phyloP scores from a whole-genome alignment of 2,797 vertebrate genomes.

The Lindbergichthys nudifrons region DNA sequence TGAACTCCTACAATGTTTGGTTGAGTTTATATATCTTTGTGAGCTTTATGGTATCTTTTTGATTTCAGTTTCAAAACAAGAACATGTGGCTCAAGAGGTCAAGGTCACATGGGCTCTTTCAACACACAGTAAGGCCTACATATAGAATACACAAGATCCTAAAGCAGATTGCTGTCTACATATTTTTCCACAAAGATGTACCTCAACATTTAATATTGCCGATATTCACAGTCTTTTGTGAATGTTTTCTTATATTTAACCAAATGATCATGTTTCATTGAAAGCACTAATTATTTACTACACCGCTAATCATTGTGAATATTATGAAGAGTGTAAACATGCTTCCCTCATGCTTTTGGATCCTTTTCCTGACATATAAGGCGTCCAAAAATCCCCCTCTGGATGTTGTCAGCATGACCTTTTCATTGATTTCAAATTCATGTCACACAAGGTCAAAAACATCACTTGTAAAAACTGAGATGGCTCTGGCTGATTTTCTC shows the following conservation, averaged over 20 bases:
- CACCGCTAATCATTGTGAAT: background rate
- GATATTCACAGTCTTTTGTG: background rate
- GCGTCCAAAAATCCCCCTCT: background rate
- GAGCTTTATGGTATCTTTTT: background rate
- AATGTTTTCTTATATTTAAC: conserved; percentile 3
- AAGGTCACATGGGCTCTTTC: conserved; percentile 27
- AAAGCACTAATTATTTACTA: background rate
- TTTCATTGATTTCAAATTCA: conserved; percentile 63
- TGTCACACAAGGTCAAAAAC: conserved; percentile 46
- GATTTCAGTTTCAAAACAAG: conserved; percentile 22
- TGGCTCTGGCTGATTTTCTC: conserved; percentile 9
- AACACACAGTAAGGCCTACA: background rate
- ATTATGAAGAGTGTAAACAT: conserved; percentile 7
- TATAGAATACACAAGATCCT: too few relatives aligned
- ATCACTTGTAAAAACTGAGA: conserved; percentile 39
- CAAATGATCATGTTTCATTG: background rate
- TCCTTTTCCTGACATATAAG: conserved; percentile 6
- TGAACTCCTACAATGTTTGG: conserved; percentile 26
- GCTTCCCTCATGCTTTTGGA: background rate
- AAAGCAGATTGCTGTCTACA: background rate
- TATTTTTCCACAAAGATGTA: background rate
- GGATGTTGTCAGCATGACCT: conserved; percentile 38
- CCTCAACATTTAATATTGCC: background rate
- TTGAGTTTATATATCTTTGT: conserved; percentile 8
- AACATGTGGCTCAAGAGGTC: background rate